Conservation (phyloP, 2,888 invertebrate species). For the Melinaea marsaeus region DNA sequence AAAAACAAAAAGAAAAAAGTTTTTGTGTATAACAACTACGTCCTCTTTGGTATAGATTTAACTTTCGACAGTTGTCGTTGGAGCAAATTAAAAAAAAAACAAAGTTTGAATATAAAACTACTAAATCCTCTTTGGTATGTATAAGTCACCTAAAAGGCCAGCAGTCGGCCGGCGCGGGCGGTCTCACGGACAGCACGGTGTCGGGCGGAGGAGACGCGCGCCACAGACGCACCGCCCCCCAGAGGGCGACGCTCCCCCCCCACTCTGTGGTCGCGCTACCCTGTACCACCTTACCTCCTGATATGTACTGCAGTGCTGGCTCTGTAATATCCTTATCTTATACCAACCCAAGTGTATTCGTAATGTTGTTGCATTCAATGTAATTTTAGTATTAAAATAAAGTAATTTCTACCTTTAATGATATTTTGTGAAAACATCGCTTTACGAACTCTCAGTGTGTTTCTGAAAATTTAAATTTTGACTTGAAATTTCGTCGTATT, state of each 20-base stretch:
- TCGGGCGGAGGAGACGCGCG: constrained; percentile 57
- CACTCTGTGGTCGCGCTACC: constrained; percentile 57
- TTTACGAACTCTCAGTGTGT: constrained; percentile 30
- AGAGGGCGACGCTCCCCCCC: constrained; percentile 57
- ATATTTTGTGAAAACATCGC: constrained; percentile 22
- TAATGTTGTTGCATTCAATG: constrained; percentile 3
- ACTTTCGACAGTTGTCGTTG: too few species aligned
- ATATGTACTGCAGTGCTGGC: constrained; percentile 22
- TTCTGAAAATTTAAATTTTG: background rate
- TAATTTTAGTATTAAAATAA: background rate
- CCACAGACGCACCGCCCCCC: constrained; percentile 67
- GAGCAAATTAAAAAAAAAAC: too few species aligned
- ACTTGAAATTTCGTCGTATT: background rate
- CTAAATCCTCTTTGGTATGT: too few species aligned
- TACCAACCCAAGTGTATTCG: background rate
- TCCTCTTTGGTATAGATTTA: too few species aligned
- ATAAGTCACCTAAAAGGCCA: constrained; percentile 62
- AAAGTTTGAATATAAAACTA: too few species aligned
- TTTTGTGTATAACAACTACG: too few species aligned
- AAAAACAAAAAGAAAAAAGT: too few species aligned
- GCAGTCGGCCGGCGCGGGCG: constrained; percentile 62
- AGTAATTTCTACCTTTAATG: constrained; percentile 19
- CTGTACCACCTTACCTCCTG: constrained; percentile 33
- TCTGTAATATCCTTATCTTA: too few species aligned
- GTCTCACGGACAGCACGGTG: constrained; percentile 56